Percentiles rank a stretch among this genome's conserved stretches.
phyloP scores from a whole-genome alignment of 2,888 invertebrate genomes.

The Keiferia lycopersicella region DNA sequence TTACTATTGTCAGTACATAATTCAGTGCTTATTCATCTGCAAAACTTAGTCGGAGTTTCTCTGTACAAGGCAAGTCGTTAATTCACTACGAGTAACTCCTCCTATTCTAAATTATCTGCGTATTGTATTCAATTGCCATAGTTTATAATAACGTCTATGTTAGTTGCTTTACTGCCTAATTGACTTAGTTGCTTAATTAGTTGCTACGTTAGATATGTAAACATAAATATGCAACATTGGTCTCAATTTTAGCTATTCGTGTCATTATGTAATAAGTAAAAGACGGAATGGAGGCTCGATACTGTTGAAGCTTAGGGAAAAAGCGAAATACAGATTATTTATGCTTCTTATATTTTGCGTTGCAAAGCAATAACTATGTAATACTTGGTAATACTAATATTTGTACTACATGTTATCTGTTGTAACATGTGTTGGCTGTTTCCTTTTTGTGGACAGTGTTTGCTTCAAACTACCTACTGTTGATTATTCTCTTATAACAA shows the following conservation, averaged over 20 bases:
- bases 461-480: neutral
- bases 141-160: conserved; percentile 20
- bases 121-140: conserved; percentile 20
- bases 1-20: neutral
- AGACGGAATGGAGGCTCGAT: too few relatives aligned
- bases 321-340: too few relatives aligned
- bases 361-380: too few relatives aligned
- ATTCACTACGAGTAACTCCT: neutral
- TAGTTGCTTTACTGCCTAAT: conserved; percentile 24
- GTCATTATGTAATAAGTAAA: neutral
- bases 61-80: neutral
- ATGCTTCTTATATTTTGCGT: neutral
- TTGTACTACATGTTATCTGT: conserved; percentile 18
- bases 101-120: neutral
- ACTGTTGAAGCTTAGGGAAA: too few relatives aligned
- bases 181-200: conserved; percentile 23
- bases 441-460: conserved; percentile 13
- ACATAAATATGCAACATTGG: neutral
- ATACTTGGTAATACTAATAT: conserved; percentile 16
- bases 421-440: conserved; percentile 22
- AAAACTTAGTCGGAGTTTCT: conserved; percentile 3
- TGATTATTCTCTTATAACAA: too few relatives aligned
- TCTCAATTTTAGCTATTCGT: too few relatives aligned
- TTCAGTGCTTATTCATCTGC: neutral
- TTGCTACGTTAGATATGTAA: conserved; percentile 12